phyloP scores from a whole-genome alignment of 2,797 vertebrate genomes.

The Clarias pachynema region DNA sequence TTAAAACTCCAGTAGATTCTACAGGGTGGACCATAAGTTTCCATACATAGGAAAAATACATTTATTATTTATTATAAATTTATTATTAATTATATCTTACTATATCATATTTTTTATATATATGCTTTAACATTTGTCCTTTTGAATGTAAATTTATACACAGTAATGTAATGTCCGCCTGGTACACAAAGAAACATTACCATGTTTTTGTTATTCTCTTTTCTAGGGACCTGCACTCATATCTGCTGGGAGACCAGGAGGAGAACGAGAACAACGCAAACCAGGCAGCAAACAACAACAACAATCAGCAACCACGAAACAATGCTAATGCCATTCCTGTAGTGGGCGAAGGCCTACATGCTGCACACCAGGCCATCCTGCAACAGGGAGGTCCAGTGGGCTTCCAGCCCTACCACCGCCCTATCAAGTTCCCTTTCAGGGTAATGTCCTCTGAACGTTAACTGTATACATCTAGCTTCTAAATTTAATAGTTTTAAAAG shows the following conservation, averaged over 20 bases:
- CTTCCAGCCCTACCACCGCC: slow-evolving; percentile 96
- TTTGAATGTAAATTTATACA: background rate
- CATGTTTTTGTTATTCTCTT: background rate
- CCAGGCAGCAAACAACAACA: slow-evolving; percentile 90
- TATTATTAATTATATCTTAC: too few species aligned
- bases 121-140: background rate
- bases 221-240: slow-evolving; percentile 94
- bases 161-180: background rate
- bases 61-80: too few species aligned
- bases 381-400: slow-evolving; percentile 97
- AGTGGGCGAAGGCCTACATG: slow-evolving; percentile 94
- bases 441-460: slow-evolving; percentile 64
- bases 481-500: background rate
- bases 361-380: slow-evolving; percentile 97
- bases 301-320: slow-evolving; percentile 91
- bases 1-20: too few species aligned
- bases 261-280: slow-evolving; percentile 91
- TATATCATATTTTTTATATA: too few species aligned
- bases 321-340: slow-evolving; percentile 91
- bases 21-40: too few species aligned
- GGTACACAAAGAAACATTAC: background rate
- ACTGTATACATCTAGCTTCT: background rate
- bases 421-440: slow-evolving; percentile 92
- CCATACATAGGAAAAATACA: too few species aligned
- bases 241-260: slow-evolving; percentile 96